Conservation (phyloP, 1,140 invertebrate genomes). For the Sminthurides bifidus region DNA sequence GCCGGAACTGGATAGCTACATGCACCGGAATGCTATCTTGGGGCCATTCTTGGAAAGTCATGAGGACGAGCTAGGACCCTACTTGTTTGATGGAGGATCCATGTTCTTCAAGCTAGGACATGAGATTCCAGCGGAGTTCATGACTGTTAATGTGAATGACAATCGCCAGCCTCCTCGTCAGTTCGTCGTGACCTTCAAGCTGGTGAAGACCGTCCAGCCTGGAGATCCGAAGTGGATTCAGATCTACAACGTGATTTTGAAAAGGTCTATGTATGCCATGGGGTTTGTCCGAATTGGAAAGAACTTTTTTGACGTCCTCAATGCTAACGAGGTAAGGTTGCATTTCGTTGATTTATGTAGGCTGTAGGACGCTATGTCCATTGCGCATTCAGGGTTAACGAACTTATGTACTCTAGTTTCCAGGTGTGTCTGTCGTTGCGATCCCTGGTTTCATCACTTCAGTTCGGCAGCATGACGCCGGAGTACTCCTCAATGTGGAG, state of each 20-base stretch:
- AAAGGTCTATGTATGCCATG: conserved; percentile 51
- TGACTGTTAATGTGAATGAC: background rate
- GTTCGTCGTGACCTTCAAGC: conserved; percentile 6
- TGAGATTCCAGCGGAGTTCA: background rate
- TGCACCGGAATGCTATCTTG: conserved; percentile 47
- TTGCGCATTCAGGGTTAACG: no score
- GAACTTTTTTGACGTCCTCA: conserved; percentile 35
- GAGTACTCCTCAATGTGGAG: conserved; percentile 59
- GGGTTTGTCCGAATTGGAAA: conserved; percentile 44
- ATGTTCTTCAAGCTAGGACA: background rate
- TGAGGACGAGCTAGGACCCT: conserved; percentile 40
- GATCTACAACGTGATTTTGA: conserved; percentile 62
- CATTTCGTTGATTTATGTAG: no score
- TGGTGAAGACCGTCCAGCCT: conserved; percentile 8
- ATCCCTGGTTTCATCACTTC: conserved; percentile 54
- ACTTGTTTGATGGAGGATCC: conserved; percentile 46
- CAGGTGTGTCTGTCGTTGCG: no score
- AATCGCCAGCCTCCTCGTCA: background rate
- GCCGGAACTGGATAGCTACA: conserved; percentile 55
- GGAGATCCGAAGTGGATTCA: conserved; percentile 37
- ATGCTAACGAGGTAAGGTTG: no score
- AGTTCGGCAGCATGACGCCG: conserved; percentile 61
- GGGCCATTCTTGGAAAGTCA: conserved; percentile 39
- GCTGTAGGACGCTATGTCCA: no score
- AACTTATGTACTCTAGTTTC: no score